phyloP scores from a whole-genome alignment of 2,888 invertebrate genomes.

The Adela reaumurella region DNA sequence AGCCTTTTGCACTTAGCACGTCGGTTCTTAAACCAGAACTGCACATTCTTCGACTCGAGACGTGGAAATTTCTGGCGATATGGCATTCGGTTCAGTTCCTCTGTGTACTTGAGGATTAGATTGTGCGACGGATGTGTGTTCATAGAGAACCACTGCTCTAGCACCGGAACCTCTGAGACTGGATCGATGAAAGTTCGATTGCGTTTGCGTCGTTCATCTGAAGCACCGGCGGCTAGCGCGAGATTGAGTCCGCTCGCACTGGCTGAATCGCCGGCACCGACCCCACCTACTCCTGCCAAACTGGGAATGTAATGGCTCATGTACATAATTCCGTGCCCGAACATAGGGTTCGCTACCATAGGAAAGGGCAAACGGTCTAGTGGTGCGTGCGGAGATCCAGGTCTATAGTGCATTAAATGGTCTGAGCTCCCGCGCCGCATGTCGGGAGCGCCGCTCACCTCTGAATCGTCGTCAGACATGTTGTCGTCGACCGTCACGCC shows the following conservation, averaged over 20 bases:
- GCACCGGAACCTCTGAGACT: conserved; percentile 91
- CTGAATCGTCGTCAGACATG: conserved; percentile 41
- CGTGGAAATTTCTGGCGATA: conserved; percentile 98
- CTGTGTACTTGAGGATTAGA: conserved; percentile 95
- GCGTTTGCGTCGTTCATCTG: conserved; percentile 88
- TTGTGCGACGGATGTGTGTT: conserved; percentile 99
- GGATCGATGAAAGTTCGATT: conserved; percentile 99
- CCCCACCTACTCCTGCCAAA: conserved; percentile 43
- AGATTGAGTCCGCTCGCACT: conserved; percentile 61
- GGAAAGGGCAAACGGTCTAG: conserved; percentile 64
- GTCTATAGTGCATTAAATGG: conserved; percentile 25
- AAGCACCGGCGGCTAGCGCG: conserved; percentile 55
- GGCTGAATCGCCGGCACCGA: conserved; percentile 51
- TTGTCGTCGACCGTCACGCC: conserved; percentile 50
- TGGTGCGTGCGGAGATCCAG: conserved; percentile 29
- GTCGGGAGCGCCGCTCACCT: conserved; percentile 13
- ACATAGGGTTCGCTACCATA: conserved; percentile 83
- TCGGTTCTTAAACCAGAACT: conserved; percentile 99
- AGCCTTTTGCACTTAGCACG: conserved; percentile 97
- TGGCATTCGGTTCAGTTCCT: conserved; percentile 94
- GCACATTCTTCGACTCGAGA: conserved; percentile 98
- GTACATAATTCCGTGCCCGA: conserved; percentile 86
- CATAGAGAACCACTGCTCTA: conserved; percentile 94
- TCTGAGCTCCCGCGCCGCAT: conserved; percentile 31
- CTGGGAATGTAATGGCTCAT: conserved; percentile 83